Base-by-base conservation (phyloP, 2,888 invertebrate species). In the Artemia sp. region DNA sequence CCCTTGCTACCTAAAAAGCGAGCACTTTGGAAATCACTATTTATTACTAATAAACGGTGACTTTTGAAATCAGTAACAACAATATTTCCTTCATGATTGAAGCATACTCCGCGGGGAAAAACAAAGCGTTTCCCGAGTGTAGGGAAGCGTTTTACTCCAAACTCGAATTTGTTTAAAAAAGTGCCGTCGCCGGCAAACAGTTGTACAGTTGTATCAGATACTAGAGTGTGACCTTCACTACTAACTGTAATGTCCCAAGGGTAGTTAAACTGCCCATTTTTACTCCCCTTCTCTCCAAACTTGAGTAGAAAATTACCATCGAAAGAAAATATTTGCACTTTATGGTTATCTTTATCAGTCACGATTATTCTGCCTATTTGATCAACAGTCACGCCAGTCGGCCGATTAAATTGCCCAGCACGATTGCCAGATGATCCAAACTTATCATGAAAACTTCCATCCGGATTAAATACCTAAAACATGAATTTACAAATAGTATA, bases 211-310 rank as follows among this genome's bases (percentile, higher is more conserved):
- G 94, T 92, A 78, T 96, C 95, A 0, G 93, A 89, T 7, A 96
- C 92, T 1, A 89, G 85, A 72, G 96, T 91, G 74, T 89, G 85
- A 51, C 91, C 89, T 64, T 85, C 81, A 0, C 83, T 81, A 77
- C 92, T 92, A 12, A 87, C 87, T n/a, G 93, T 92, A 8, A 95
- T 90, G 79, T 94, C 95, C 95, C 95, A 96, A 0, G 95, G 96
- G 79, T 95, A 96, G 77, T 92, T 90, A 77, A 95, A 95, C 77
- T 94, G 90, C 1, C 93, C 93, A 75, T 85, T 85, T 72, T 86
- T 85, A 72, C 85, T 85, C 19, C 95, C 95, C 75, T 88, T 88
- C 72, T 89, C 87, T n/a, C 96, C 96, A 77, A 96, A 95, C 76
- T 85, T 86, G 51, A 86, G 81, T 24, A 93, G 79, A 77, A 89